These are phyloP conservation scores for Morpho achilles DNA, from an alignment of 2,888 invertebrate species.

Conservation along the genomic window DNA sequence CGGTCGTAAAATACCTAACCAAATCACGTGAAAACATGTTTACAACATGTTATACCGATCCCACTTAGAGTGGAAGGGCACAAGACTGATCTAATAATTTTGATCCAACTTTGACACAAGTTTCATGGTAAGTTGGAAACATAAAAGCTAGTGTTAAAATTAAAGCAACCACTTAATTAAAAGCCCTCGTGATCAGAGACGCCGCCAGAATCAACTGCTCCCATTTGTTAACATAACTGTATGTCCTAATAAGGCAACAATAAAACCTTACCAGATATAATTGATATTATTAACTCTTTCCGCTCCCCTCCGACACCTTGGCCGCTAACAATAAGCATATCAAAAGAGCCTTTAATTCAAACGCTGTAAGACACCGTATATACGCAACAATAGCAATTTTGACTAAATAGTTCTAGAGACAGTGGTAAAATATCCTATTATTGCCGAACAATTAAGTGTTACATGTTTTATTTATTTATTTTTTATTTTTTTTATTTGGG, in stretches of 20 bases:
- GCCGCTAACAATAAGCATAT: slow-evolving; percentile 6
- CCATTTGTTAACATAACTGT: slow-evolving; percentile 38
- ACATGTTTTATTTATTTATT: too few species aligned
- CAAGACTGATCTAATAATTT: too few species aligned
- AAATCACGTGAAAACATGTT: too few species aligned
- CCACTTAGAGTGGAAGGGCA: too few species aligned
- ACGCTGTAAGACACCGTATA: slow-evolving; percentile 28
- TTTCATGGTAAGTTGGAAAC: too few species aligned
- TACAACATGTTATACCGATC: too few species aligned
- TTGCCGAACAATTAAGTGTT: too few species aligned
- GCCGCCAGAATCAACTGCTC: slow-evolving; percentile 31
- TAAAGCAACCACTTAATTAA: slow-evolving; percentile 27
- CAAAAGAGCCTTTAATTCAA: slow-evolving; percentile 35
- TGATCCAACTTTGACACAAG: too few species aligned
- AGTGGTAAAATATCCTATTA: background rate
- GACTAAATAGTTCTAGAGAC: slow-evolving; percentile 29
- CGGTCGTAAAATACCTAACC: too few species aligned
- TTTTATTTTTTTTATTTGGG: too few species aligned
- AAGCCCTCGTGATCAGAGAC: slow-evolving; percentile 28
- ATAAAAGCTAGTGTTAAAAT: slow-evolving; percentile 8
- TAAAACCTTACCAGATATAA: slow-evolving; percentile 66
- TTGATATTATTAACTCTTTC: slow-evolving; percentile 59
- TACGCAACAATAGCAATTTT: slow-evolving; percentile 23
- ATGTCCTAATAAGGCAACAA: slow-evolving; percentile 42
- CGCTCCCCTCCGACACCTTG: slow-evolving; percentile 53